Evolutionary conservation across 1,140 invertebrate species (phyloP).

Genomic region (Chelonus insularis): DNA sequence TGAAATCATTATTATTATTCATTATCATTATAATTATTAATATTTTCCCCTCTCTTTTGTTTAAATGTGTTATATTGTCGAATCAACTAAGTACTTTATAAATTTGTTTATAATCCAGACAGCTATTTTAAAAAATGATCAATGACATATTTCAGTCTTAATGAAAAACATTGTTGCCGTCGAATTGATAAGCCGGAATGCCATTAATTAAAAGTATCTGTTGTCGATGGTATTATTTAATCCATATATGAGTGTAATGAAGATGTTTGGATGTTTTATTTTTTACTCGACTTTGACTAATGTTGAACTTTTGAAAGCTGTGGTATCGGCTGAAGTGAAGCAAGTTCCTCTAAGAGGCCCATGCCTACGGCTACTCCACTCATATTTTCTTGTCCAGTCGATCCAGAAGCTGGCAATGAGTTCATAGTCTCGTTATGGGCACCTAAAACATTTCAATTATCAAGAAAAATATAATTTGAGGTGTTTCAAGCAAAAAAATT

Average conservation of each 20-base stretch:
- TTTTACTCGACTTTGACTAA: constrained; percentile 25
- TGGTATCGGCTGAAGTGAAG: constrained; percentile 26
- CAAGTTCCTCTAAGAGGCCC: constrained; percentile 26
- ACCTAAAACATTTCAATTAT: background rate
- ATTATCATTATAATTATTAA: background rate
- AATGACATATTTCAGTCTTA: constrained; percentile 26
- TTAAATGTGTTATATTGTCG: background rate
- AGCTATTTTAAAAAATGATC: constrained; percentile 10
- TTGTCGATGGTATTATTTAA: constrained; percentile 24
- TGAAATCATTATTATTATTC: background rate
- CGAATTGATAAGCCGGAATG: constrained; percentile 25
- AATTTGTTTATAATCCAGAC: constrained; percentile 9
- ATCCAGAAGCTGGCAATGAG: constrained; percentile 26
- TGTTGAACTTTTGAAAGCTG: constrained; percentile 29
- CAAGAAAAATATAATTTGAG: background rate
- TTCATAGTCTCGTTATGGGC: constrained; percentile 28
- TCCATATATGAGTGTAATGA: constrained; percentile 23
- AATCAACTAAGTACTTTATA: constrained; percentile 22
- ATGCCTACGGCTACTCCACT: constrained; percentile 25
- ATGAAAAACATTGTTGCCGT: constrained; percentile 25
- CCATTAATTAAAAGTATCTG: constrained; percentile 21
- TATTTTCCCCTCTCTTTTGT: constrained; percentile 2
- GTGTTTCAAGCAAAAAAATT: no score
- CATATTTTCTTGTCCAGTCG: constrained; percentile 23
- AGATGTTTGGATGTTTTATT: constrained; percentile 22